Evolutionary conservation across 1,140 invertebrate species (phyloP).

Genomic region (honey bee (Apis mellifera)): DNA sequence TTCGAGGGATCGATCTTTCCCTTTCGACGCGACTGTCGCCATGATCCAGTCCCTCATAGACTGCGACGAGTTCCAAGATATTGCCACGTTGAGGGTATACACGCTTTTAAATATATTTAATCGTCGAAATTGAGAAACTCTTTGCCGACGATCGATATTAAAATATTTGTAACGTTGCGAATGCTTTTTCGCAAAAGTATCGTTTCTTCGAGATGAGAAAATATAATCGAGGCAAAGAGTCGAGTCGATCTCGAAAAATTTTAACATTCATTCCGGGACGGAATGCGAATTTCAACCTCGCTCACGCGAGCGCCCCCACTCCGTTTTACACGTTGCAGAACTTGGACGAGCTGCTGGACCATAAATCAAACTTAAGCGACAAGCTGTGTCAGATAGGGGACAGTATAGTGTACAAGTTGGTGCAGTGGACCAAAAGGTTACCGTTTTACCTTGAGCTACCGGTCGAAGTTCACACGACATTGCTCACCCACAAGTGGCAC

Average conservation of each 20-base stretch:
- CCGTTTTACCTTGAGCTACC: conserved; percentile 98
- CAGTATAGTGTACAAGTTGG: conserved; percentile 97
- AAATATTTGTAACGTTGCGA: too few species aligned
- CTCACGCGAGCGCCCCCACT: background rate
- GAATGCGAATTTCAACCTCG: background rate
- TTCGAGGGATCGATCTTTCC: conserved; percentile 90
- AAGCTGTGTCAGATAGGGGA: conserved; percentile 97
- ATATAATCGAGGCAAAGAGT: too few species aligned
- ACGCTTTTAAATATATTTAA: background rate
- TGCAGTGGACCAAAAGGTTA: conserved; percentile 98
- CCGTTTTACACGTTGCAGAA: conserved; percentile 83
- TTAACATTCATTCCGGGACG: background rate
- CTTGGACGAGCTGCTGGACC: conserved; percentile 93
- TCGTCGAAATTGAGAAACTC: too few species aligned
- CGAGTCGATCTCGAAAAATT: too few species aligned
- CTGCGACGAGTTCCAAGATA: conserved; percentile 97
- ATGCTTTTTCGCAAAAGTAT: too few species aligned
- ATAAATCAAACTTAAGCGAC: conserved; percentile 94
- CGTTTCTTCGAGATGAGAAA: too few species aligned
- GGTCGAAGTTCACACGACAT: conserved; percentile 95
- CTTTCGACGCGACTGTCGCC: conserved; percentile 89
- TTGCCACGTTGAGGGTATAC: conserved; percentile 89
- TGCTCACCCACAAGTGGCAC: conserved; percentile 98
- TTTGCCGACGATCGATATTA: too few species aligned
- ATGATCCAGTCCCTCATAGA: conserved; percentile 96